Percentiles rank a stretch among this genome's conserved stretches.
These are phyloP conservation scores for Sceloporus undulatus DNA, from an alignment of 2,113 vertebrate genomes.

Conservation along the genomic window DNA sequence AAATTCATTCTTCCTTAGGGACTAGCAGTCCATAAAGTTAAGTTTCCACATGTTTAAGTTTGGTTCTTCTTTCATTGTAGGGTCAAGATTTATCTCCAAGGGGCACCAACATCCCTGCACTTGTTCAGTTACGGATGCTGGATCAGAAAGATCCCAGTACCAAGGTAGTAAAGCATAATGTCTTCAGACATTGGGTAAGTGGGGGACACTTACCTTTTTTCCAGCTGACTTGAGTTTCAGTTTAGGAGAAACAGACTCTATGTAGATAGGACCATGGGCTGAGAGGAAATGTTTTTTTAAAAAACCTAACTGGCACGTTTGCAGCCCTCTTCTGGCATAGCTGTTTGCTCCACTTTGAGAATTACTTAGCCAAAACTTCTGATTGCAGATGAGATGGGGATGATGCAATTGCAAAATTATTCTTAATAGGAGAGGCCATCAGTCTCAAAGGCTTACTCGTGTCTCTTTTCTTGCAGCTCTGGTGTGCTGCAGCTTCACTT, in stretches of 20 bases:
- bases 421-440: not conserved
- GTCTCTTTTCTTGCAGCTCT: constrained; percentile 9
- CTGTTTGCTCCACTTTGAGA: no score
- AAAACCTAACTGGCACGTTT: not conserved
- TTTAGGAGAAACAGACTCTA: not conserved
- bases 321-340: not conserved
- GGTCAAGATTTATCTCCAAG: constrained; percentile 44
- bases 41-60: not conserved
- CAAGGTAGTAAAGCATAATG: constrained; percentile 72
- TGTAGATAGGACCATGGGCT: no score
- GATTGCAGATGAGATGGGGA: not conserved
- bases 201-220: no score
- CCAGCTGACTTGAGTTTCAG: not conserved
- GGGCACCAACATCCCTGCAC: constrained; percentile 71
- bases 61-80: not conserved
- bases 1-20: not conserved
- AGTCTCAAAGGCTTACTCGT: not conserved
- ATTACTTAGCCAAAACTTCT: no score
- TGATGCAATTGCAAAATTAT: no score
- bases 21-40: no score
- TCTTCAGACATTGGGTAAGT: not conserved
- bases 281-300: not conserved
- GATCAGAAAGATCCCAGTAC: constrained; percentile 86
- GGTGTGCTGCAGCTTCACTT: constrained; percentile 30
- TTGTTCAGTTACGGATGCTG: constrained; percentile 81